Percentiles rank a stretch among this genome's conserved stretches.
These are phyloP conservation scores for Oostethus manadensis DNA, from an alignment of 2,113 vertebrate species.

Conservation along the genomic window DNA sequence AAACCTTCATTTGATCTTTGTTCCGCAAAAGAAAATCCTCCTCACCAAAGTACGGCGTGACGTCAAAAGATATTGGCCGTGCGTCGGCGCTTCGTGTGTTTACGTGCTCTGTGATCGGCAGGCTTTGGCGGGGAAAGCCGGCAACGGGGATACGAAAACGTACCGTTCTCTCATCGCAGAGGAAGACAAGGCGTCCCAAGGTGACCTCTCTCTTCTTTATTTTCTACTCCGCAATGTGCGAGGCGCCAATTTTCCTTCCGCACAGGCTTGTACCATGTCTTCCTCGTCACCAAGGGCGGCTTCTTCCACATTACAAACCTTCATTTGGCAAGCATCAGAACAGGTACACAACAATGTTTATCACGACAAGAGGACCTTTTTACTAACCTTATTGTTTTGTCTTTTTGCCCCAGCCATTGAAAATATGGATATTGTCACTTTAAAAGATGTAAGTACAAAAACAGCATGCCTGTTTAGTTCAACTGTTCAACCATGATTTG, in stretches of 20 bases:
- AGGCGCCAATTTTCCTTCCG: not conserved
- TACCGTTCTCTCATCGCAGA: conserved; percentile 79
- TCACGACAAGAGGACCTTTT: not conserved
- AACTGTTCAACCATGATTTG: too few species aligned
- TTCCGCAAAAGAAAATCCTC: conserved; percentile 82
- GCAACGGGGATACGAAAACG: conserved; percentile 64
- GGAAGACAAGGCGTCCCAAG: conserved; percentile 69
- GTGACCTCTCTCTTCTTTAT: conserved; percentile 54
- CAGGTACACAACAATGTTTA: conserved; percentile 68
- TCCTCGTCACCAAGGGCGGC: conserved; percentile 79
- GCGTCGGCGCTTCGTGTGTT: not conserved
- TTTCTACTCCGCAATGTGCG: not conserved
- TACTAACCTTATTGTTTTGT: conserved; percentile 3
- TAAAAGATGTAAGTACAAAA: conserved; percentile 73
- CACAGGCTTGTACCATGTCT: conserved; percentile 80
- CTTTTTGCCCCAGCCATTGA: conserved; percentile 73
- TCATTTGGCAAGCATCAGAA: conserved; percentile 78
- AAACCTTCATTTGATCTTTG: conserved; percentile 85
- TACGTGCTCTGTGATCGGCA: conserved; percentile 38
- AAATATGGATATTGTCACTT: conserved; percentile 71
- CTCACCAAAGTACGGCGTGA: conserved; percentile 77
- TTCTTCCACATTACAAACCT: conserved; percentile 84
- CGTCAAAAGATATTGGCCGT: too few species aligned
- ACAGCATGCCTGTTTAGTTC: too few species aligned
- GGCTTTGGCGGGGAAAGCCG: conserved; percentile 72